phyloP scores from a whole-genome alignment of 2,888 invertebrate genomes.

The Zygaena filipendulae region DNA sequence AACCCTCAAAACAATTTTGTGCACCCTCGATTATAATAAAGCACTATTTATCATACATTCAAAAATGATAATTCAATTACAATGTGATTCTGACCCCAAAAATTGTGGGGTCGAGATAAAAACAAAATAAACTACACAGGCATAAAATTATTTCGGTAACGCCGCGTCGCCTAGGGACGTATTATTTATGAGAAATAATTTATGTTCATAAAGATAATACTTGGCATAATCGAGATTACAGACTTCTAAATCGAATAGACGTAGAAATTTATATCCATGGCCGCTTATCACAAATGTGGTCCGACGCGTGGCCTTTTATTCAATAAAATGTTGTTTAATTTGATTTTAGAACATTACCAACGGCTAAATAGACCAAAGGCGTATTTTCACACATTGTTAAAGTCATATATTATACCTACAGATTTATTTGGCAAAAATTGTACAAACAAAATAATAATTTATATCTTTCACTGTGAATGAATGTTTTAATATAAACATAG shows the following conservation, averaged over 20 bases:
- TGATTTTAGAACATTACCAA: constrained; percentile 39
- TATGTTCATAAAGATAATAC: constrained; percentile 43
- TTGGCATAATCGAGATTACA: constrained; percentile 35
- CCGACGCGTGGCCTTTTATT: constrained; percentile 44
- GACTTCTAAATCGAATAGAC: constrained; percentile 44
- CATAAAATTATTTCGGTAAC: constrained; percentile 51
- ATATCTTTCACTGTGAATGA: no score
- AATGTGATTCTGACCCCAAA: constrained; percentile 46
- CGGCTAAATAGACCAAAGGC: no score
- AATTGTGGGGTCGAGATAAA: constrained; percentile 42
- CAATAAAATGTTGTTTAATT: constrained; percentile 35
- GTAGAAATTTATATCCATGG: constrained; percentile 42
- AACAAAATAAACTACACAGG: constrained; percentile 44
- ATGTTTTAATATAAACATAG: no score
- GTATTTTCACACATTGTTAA: no score
- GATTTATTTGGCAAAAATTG: no score
- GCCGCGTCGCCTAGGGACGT: constrained; percentile 39
- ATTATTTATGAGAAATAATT: constrained; percentile 47
- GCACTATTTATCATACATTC: constrained; percentile 59
- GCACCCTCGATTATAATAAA: constrained; percentile 42
- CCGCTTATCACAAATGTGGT: constrained; percentile 40
- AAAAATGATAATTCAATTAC: constrained; percentile 66
- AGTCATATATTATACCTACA: no score
- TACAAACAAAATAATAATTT: no score
- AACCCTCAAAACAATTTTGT: constrained; percentile 44